phyloP scores from a whole-genome alignment of 2,888 invertebrate genomes.

The Dascillus cervinus region DNA sequence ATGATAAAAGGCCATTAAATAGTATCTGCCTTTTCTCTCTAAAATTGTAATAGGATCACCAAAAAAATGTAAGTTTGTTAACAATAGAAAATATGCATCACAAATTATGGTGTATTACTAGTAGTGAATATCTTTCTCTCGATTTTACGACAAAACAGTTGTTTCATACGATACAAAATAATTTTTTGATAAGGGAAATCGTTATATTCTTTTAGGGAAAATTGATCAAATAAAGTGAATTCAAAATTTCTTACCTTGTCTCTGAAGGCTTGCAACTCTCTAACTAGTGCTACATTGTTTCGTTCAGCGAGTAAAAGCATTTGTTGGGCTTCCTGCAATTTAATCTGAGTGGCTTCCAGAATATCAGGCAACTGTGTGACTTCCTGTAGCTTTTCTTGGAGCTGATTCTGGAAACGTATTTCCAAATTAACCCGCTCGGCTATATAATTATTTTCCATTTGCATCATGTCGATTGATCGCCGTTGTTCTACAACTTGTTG shows the following conservation, averaged over 20 bases:
- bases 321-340: conserved; percentile 61
- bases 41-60: no score
- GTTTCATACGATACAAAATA: no score
- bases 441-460: conserved; percentile 62
- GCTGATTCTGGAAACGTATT: conserved; percentile 61
- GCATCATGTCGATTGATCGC: conserved; percentile 61
- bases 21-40: no score
- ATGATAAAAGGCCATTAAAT: no score
- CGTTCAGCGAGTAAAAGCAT: conserved; percentile 58
- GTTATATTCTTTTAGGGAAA: no score
- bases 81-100: no score
- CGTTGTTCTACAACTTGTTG: conserved; percentile 67
- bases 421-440: conserved; percentile 65
- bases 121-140: no score
- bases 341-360: conserved; percentile 58
- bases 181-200: no score
- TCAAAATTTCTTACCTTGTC: conserved; percentile 45
- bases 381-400: conserved; percentile 65
- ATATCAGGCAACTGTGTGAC: conserved; percentile 61
- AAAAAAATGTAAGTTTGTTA: no score
- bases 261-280: conserved; percentile 55
- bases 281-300: conserved; percentile 56
- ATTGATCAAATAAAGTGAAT: not conserved
- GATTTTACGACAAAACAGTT: no score
- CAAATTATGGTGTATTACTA: no score